phyloP scores from a whole-genome alignment of 2,113 vertebrate species.

The Sakesphorus luctuosus region DNA sequence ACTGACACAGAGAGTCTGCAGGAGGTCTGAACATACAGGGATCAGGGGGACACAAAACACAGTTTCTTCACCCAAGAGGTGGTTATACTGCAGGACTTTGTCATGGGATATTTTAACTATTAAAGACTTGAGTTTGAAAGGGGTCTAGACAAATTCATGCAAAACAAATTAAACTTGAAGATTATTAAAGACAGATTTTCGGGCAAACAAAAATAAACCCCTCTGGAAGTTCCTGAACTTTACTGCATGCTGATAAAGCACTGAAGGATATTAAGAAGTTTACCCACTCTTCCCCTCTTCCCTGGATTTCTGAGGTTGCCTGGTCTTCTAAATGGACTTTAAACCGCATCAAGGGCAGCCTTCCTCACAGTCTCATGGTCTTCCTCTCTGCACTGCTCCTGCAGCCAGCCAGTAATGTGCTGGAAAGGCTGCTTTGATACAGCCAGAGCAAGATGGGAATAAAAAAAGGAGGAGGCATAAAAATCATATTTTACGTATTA shows the following conservation, averaged over 20 bases:
- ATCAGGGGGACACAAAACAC: neutral
- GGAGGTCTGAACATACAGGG: neutral
- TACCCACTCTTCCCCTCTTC: neutral
- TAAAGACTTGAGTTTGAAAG: neutral
- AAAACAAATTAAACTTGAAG: neutral
- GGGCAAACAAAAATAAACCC: neutral
- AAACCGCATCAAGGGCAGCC: neutral
- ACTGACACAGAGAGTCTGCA: neutral
- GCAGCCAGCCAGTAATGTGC: accelerated
- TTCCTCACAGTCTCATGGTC: neutral
- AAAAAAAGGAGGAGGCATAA: neutral
- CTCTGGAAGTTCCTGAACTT: neutral
- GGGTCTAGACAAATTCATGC: neutral
- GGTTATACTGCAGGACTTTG: neutral
- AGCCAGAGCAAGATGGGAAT: neutral
- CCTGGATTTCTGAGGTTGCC: neutral
- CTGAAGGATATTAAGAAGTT: neutral
- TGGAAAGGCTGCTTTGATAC: neutral
- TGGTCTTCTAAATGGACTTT: neutral
- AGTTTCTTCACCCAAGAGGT: neutral
- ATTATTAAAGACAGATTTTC: neutral
- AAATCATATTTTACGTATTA: neutral
- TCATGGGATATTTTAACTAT: neutral
- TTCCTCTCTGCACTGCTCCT: neutral
- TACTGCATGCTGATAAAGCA: neutral